Evolutionary conservation across 2,888 invertebrate genomes (phyloP).

Genomic region (Melieria picta): DNA sequence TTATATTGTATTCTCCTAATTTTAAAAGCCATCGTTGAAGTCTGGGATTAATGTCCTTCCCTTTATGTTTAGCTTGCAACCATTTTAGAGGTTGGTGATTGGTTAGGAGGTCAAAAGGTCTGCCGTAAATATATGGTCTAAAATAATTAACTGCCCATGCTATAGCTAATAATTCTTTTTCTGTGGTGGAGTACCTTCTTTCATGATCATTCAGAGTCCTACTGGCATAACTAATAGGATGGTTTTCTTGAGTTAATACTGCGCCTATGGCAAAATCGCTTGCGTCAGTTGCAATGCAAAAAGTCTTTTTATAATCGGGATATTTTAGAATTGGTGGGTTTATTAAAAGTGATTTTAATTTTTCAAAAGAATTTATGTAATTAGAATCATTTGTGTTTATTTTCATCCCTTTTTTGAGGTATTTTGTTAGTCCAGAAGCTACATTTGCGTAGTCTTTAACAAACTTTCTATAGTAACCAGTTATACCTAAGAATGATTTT

Average conservation of each 20-base stretch:
- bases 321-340: conserved; percentile 27
- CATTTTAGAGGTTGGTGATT: conserved; percentile 33
- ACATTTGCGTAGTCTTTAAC: conserved; percentile 36
- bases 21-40: conserved; percentile 9
- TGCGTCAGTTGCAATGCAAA: conserved; percentile 33
- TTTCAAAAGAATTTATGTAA: conserved; percentile 33
- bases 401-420: conserved; percentile 17
- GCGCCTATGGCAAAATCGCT: conserved; percentile 18
- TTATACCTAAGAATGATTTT: conserved; percentile 36
- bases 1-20: background rate
- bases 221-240: conserved; percentile 40
- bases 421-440: conserved; percentile 21
- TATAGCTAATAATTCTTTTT: too few species aligned
- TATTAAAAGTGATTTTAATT: conserved; percentile 32
- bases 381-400: conserved; percentile 38
- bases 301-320: background rate
- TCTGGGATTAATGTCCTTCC: conserved; percentile 8
- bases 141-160: conserved; percentile 16
- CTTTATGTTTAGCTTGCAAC: conserved; percentile 12
- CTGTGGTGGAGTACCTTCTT: background rate
- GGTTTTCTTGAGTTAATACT: conserved; percentile 38
- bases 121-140: conserved; percentile 34
- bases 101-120: conserved; percentile 37
- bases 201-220: conserved; percentile 40
- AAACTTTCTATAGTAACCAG: conserved; percentile 27